These are phyloP conservation scores for Spondyliosoma cantharus DNA, from an alignment of 2,797 vertebrate species.

Conservation along the genomic window DNA sequence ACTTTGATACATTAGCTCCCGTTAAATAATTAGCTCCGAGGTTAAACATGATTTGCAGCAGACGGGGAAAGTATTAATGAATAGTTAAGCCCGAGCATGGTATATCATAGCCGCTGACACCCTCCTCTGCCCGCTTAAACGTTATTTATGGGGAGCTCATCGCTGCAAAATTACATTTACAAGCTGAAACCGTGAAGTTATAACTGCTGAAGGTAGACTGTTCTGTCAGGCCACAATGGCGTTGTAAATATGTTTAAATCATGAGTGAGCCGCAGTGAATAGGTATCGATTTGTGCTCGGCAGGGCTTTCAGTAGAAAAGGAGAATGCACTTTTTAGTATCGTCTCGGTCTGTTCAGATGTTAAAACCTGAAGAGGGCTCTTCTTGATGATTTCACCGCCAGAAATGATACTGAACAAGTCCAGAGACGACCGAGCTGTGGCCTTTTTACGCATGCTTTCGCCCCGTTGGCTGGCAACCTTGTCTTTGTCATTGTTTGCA, in stretches of 20 bases:
- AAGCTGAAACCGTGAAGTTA: conserved; percentile 34
- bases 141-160: conserved; percentile 56
- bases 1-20: conserved; percentile 40
- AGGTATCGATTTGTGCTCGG: conserved; percentile 38
- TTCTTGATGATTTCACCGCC: conserved; percentile 2
- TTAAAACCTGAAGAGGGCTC: conserved; percentile 19
- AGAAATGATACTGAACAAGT: background rate
- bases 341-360: background rate
- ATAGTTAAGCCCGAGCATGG: conserved; percentile 19
- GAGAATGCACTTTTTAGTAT: background rate
- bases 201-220: conserved; percentile 28
- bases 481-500: background rate
- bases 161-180: conserved; percentile 48
- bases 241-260: conserved; percentile 41
- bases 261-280: conserved; percentile 34
- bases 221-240: conserved; percentile 11
- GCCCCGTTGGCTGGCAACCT: too few species aligned
- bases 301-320: conserved; percentile 19
- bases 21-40: conserved; percentile 64
- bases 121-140: conserved; percentile 29
- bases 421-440: conserved; percentile 15
- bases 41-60: conserved; percentile 60
- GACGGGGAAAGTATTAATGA: conserved; percentile 51
- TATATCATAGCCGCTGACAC: conserved; percentile 28
- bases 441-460: background rate